Conservation (phyloP, 1,140 invertebrate species). For the Megalopta genalis region DNA sequence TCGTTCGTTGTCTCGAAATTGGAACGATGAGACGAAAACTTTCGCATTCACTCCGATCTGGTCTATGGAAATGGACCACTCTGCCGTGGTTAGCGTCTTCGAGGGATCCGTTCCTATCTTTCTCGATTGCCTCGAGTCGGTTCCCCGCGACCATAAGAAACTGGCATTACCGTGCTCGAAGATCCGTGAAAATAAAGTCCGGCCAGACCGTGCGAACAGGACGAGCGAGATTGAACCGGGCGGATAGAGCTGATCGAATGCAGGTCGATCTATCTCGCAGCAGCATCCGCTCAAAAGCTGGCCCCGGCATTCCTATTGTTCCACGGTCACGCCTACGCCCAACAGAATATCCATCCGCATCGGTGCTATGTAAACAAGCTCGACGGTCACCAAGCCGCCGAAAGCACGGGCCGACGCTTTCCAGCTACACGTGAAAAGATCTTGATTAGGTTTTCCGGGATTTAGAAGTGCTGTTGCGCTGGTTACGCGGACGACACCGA, state of each 20-base stretch:
- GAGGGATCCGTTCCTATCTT: too few relatives aligned
- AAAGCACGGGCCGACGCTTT: too few relatives aligned
- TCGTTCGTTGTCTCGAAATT: too few relatives aligned
- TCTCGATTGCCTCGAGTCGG: too few relatives aligned
- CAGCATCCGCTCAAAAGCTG: neutral
- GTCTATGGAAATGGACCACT: too few relatives aligned
- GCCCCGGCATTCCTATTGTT: neutral
- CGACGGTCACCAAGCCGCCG: neutral
- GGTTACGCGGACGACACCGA: neutral
- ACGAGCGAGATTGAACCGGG: slow-evolving; percentile 14
- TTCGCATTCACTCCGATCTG: too few relatives aligned
- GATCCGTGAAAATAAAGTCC: slow-evolving; percentile 54
- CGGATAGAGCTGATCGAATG: neutral
- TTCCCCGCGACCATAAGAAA: too few relatives aligned
- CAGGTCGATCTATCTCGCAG: slow-evolving; percentile 22
- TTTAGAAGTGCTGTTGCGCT: neutral
- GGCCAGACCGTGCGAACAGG: neutral
- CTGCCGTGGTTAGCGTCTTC: too few relatives aligned
- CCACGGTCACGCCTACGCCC: neutral
- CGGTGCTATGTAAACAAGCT: neutral
- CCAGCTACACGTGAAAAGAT: neutral
- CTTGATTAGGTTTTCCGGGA: slow-evolving; percentile 16
- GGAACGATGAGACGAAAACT: too few relatives aligned
- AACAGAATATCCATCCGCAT: neutral
- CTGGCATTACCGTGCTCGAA: slow-evolving; percentile 31